Evolutionary conservation across 1,140 invertebrate species (phyloP).

Genomic region (Notospermus geniculatus): DNA sequence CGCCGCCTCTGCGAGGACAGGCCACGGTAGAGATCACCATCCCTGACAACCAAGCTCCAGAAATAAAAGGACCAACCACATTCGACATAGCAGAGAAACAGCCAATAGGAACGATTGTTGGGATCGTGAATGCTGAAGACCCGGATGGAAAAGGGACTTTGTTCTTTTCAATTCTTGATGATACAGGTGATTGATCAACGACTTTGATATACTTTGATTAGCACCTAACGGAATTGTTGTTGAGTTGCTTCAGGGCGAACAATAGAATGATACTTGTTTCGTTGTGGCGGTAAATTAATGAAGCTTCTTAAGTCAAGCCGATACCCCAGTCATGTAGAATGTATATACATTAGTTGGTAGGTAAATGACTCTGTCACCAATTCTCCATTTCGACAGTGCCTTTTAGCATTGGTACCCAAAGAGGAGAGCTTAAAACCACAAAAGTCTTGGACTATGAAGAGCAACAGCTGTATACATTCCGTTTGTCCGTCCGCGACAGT

Average conservation of each 20-base stretch:
- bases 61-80: background rate
- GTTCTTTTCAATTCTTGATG: background rate
- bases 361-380: too few species aligned
- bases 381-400: background rate
- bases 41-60: slow-evolving; percentile 13
- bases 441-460: background rate
- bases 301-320: too few species aligned
- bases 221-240: background rate
- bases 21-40: slow-evolving; percentile 11
- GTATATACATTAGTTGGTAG: too few species aligned
- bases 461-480: background rate
- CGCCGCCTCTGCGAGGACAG: slow-evolving; percentile 9
- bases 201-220: background rate
- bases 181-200: background rate
- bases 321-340: too few species aligned
- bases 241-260: background rate
- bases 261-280: background rate
- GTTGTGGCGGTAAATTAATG: too few species aligned
- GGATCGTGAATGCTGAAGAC: slow-evolving; percentile 1
- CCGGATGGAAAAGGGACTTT: background rate
- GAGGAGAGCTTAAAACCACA: background rate
- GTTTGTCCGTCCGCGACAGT: background rate
- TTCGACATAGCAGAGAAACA: slow-evolving; percentile 6
- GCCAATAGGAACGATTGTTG: slow-evolving; percentile 1
- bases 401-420: background rate